These are phyloP conservation scores for Pteria penguin DNA, from an alignment of 2,888 invertebrate species.

Conservation along the genomic window DNA sequence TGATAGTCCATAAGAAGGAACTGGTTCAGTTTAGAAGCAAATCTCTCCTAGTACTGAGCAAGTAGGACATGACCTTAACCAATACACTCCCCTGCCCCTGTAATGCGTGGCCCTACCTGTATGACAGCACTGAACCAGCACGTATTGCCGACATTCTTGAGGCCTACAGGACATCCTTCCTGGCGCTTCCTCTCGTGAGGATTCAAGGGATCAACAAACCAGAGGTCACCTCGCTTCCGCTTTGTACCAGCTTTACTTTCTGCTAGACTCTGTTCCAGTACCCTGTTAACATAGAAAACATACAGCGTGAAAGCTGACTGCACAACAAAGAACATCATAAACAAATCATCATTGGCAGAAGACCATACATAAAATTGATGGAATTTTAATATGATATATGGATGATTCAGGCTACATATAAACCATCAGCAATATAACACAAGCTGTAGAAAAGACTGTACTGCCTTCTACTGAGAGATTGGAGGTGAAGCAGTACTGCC, in stretches of 20 bases:
- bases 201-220: constrained; percentile 80
- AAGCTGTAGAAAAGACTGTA: too few relatives aligned
- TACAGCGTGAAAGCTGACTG: neutral
- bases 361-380: too few relatives aligned
- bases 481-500: too few relatives aligned
- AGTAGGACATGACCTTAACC: neutral
- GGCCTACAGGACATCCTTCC: constrained; percentile 80
- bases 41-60: too few relatives aligned
- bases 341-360: neutral
- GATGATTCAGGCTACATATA: too few relatives aligned
- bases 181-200: constrained; percentile 78
- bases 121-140: constrained; percentile 82
- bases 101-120: constrained; percentile 72
- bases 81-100: neutral
- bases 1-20: too few relatives aligned
- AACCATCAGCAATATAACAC: too few relatives aligned
- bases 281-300: constrained; percentile 62
- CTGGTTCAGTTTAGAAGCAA: too few relatives aligned
- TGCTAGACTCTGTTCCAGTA: constrained; percentile 80
- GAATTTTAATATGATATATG: too few relatives aligned
- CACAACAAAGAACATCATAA: neutral
- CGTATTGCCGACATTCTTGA: constrained; percentile 82
- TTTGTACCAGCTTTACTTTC: constrained; percentile 80
- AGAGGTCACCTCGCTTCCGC: constrained; percentile 78
- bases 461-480: too few relatives aligned